phyloP scores from a whole-genome alignment of 2,797 vertebrate genomes.

The Periophthalmus magnuspinnatus region DNA sequence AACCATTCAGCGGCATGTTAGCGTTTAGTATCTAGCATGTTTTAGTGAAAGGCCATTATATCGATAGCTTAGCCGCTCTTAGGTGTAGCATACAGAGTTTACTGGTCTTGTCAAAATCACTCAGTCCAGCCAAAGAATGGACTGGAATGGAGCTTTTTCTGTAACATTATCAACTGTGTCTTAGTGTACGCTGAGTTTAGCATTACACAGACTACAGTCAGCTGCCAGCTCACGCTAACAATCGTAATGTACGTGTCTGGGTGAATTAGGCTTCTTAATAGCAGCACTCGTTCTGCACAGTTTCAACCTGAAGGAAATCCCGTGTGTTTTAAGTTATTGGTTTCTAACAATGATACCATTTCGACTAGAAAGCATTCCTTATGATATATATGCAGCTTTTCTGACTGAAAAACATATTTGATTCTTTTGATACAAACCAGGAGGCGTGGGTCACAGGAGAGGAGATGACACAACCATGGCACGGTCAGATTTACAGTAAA shows the following conservation, averaged over 20 bases:
- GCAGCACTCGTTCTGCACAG: constrained; percentile 58
- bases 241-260: constrained; percentile 64
- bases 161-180: constrained; percentile 32
- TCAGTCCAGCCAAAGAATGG: constrained; percentile 50
- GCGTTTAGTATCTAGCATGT: constrained; percentile 64
- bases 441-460: constrained; percentile 22
- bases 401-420: constrained; percentile 37
- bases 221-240: constrained; percentile 57
- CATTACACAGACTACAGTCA: constrained; percentile 46
- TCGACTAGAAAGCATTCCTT: constrained; percentile 30
- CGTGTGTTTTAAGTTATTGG: constrained; percentile 52
- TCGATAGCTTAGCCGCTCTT: constrained; percentile 59
- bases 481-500: constrained; percentile 19
- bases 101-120: constrained; percentile 63
- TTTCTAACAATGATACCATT: constrained; percentile 45
- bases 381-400: constrained; percentile 44
- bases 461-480: constrained; percentile 15
- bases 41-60: constrained; percentile 57
- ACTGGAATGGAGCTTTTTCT: constrained; percentile 30
- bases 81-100: constrained; percentile 61
- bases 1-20: constrained; percentile 61
- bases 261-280: constrained; percentile 66
- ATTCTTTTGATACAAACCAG: constrained; percentile 53
- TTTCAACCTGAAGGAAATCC: constrained; percentile 53
- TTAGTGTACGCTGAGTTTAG: constrained; percentile 38